A percentile compares a stretch with the other conserved stretches of the same genome.
phyloP scores from a whole-genome alignment of 2,888 invertebrate genomes.

The Phalera bucephala region DNA sequence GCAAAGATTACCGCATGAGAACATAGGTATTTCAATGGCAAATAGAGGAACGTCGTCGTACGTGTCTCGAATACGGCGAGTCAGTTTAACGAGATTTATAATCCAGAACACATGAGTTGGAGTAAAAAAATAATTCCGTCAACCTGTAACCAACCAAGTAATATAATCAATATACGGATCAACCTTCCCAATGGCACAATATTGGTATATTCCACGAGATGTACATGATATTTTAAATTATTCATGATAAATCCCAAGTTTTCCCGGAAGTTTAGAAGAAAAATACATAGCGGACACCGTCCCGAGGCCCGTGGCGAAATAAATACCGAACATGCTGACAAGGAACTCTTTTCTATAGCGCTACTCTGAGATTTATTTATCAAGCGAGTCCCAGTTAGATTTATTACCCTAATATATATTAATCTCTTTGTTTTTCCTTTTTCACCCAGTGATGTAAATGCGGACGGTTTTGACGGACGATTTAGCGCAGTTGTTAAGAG shows the following conservation, averaged over 20 bases:
- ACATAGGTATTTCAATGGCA: slow-evolving; percentile 44
- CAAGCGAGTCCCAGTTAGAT: slow-evolving; percentile 47
- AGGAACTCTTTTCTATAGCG: slow-evolving; percentile 50
- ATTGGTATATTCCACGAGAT: slow-evolving; percentile 50
- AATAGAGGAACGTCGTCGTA: slow-evolving; percentile 45
- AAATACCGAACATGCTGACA: slow-evolving; percentile 55
- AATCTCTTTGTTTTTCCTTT: slow-evolving; percentile 45
- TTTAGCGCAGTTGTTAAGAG: too few species aligned
- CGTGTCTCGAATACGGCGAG: slow-evolving; percentile 58
- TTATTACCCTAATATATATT: slow-evolving; percentile 50
- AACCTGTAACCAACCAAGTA: slow-evolving; percentile 8
- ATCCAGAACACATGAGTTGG: slow-evolving; percentile 36
- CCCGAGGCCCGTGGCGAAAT: slow-evolving; percentile 42
- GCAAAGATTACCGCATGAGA: slow-evolving; percentile 16
- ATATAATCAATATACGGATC: slow-evolving; percentile 25
- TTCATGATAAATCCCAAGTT: slow-evolving; percentile 74
- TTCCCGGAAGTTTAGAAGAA: slow-evolving; percentile 51
- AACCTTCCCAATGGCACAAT: slow-evolving; percentile 15
- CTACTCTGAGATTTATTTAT: slow-evolving; percentile 55
- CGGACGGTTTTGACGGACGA: too few species aligned
- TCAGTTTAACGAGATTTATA: slow-evolving; percentile 54
- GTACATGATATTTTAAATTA: slow-evolving; percentile 65
- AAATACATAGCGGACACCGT: slow-evolving; percentile 52
- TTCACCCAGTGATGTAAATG: slow-evolving; percentile 21
- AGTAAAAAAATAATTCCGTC: slow-evolving; percentile 45